Conservation (phyloP, 2,888 invertebrate species). For the Taphrorychus bicolor region DNA sequence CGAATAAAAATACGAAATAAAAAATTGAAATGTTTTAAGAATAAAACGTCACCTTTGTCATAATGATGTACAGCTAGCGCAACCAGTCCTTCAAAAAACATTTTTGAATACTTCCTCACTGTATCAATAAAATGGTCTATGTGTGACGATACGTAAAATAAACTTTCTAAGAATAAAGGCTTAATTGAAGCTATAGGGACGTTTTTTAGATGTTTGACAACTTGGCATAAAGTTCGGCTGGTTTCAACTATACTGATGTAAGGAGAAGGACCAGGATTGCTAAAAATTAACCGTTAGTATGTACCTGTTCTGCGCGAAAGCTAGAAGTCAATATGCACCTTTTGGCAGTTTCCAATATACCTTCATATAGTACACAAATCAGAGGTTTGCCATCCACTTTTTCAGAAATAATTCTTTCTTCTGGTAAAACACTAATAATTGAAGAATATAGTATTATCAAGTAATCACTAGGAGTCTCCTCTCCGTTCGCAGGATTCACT, state of each 20-base stretch:
- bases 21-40: not conserved
- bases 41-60: conserved; percentile 52
- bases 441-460: conserved; percentile 48
- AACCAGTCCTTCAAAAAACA: conserved; percentile 61
- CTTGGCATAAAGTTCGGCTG: conserved; percentile 49
- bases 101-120: conserved; percentile 66
- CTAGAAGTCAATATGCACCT: conserved; percentile 47
- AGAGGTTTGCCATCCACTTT: conserved; percentile 46
- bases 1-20: not conserved
- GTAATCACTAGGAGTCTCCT: conserved; percentile 42
- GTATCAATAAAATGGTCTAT: conserved; percentile 72
- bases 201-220: conserved; percentile 48
- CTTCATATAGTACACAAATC: conserved; percentile 50
- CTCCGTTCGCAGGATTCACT: conserved; percentile 38
- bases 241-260: conserved; percentile 53
- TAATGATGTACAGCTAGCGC: conserved; percentile 53
- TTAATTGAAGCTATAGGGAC: conserved; percentile 44
- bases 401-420: conserved; percentile 42
- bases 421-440: conserved; percentile 45
- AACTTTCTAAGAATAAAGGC: conserved; percentile 53
- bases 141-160: conserved; percentile 65
- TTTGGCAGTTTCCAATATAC: conserved; percentile 52
- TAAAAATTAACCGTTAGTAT: conserved; percentile 39
- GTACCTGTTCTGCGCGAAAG: too few species aligned
- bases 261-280: conserved; percentile 50